Base-by-base conservation (phyloP, 2,888 invertebrate species). In the Melolontha melolontha region DNA sequence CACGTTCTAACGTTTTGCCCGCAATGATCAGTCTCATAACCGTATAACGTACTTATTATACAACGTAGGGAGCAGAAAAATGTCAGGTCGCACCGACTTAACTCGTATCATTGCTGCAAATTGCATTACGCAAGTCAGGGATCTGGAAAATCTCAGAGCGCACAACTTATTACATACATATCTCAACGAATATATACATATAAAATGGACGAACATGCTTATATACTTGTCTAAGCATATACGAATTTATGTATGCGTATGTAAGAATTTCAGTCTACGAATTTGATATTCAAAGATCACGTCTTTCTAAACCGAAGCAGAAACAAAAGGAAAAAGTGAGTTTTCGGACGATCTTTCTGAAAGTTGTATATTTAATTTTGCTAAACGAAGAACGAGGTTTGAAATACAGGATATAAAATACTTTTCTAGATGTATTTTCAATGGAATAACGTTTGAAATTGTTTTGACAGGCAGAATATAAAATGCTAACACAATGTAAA, bases 351-450 rank as follows among this genome's bases (percentile, higher is more conserved):
- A 8, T 34, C 27, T 52, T 52, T 34, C 34, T 4, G 29, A 14
- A 52, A 52, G 52, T 52, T 52, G 34, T 52, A 34, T 52, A 52
- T 52, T 52, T 52, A 52, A 52, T 52, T 52, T 52, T 29, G 29
- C 39, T 34, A 12, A 34, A 52, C 14, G 10, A 34, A 34, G 34
- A 52, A 34, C 52, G 27, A 27, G 29, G 22, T n/a, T 51, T 29
- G 51, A 29, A 29, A 29, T 51, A 5, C 29, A 29, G 34, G 34
- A 52, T 52, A 34, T 52, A 29, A 52, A 52, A 34, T 34, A 34
- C 34, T 34, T 34, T 34, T 34, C 34, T 6, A 10, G 10, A 34
- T 6, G 34, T 5, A 34, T 34, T 34, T 34, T 34, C 34, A 34
- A 34, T 10, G 34, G 10, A 34, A 34, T 34, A 1, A 8, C 47